These are phyloP conservation scores for Channa argus DNA, from an alignment of 2,113 vertebrate species.

Conservation along the genomic window DNA sequence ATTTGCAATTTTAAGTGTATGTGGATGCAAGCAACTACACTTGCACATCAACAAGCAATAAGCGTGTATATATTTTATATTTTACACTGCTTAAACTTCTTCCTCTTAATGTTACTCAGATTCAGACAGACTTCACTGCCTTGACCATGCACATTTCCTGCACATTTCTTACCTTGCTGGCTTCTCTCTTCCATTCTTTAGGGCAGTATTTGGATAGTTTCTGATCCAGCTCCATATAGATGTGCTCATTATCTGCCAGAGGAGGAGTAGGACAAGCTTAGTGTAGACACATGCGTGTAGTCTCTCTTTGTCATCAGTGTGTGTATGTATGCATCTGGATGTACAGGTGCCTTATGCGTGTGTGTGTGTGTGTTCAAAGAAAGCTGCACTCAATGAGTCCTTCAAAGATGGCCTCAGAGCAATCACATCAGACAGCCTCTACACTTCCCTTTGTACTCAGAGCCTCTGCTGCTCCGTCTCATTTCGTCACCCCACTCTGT, in stretches of 20 bases:
- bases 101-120: too few species aligned
- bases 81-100: too few species aligned
- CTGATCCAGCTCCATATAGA: conserved; percentile 97
- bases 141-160: not conserved
- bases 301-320: not conserved
- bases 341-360: not conserved
- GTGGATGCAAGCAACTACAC: too few species aligned
- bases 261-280: conserved; percentile 40
- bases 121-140: too few species aligned
- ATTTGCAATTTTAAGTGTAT: too few species aligned
- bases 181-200: conserved; percentile 99
- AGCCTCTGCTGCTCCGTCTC: conserved; percentile 24
- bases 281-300: not conserved
- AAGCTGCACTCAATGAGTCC: conserved; percentile 35
- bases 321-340: not conserved
- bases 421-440: conserved; percentile 44
- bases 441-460: conserved; percentile 44
- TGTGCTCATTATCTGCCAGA: conserved; percentile 94
- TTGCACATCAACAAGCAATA: too few species aligned
- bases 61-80: too few species aligned
- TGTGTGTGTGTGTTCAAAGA: conserved; percentile 13
- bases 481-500: conserved; percentile 35
- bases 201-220: conserved; percentile 99
- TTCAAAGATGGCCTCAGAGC: conserved; percentile 38
- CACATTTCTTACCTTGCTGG: conserved; percentile 92